Evolutionary conservation across 2,888 invertebrate species (phyloP), one percentile per base, ranked within the genome.

Genomic region (Silvanus unidentatus): DNA sequence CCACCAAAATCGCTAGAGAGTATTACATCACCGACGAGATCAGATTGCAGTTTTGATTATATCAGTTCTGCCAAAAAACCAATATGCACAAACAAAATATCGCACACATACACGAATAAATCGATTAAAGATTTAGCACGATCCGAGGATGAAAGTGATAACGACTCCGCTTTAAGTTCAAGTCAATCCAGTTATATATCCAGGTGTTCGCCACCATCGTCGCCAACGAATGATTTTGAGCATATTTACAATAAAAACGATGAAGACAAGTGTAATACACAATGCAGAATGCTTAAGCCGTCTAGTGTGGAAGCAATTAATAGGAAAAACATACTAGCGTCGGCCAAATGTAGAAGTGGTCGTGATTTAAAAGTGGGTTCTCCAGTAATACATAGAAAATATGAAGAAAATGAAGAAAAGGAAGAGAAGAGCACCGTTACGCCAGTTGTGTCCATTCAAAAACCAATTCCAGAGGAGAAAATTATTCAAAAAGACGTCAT

Each of bases 91-190:
- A 30, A 27, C 4, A 47, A 44, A 34, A 13, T 14, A 13, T 28
- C 42, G 32, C 12, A n/a, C 11, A 29, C 16, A 22, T 37, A 36
- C 22, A 42, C 2, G 3, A 9, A 39, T 14, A 44, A 40, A 38
- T 12, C 43, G 8, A 29, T 34, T 41, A 48, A 49, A 40, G 50
- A 49, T 34, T 40, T 22, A 43, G 45, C 32, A 41, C 63, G 57
- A 52, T 56, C 56, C 9, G 67, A 68, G 59, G 80, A 84, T 54
- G 88, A 88, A 57, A 87, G 86, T 60, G 91, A 91, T 67, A 89
- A 88, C 61, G 91, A 92, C 69, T 91, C 90, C 16, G 90, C 90
- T 2, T 87, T 91, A 66, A 90, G 90, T 66, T 87, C 86, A 39
- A 86, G 86, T 55, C 83, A 88, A 42, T 89, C 88, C 36, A 86